Evolutionary conservation across 1,140 invertebrate species (phyloP).

Genomic region (Sarcophaga peregrina): DNA sequence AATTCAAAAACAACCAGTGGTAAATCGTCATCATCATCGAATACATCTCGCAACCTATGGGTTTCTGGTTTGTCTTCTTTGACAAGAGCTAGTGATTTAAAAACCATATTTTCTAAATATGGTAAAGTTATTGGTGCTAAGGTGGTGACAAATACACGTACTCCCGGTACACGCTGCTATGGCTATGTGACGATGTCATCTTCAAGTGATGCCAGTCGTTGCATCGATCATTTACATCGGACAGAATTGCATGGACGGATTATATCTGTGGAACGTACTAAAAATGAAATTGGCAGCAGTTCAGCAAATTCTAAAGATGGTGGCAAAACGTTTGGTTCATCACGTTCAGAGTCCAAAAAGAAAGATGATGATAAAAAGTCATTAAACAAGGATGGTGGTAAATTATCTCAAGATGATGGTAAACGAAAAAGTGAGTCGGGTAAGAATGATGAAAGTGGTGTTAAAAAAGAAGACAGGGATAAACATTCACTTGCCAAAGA

Average conservation of each 20-base stretch:
- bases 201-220: constrained; percentile 87
- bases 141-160: constrained; percentile 93
- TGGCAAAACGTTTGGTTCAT: constrained; percentile 28
- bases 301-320: constrained; percentile 47
- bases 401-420: constrained; percentile 45
- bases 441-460: constrained; percentile 46
- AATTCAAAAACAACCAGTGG: constrained; percentile 50
- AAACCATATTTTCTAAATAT: constrained; percentile 89
- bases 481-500: constrained; percentile 40
- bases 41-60: constrained; percentile 82
- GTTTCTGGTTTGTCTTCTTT: constrained; percentile 90
- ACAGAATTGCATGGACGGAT: constrained; percentile 92
- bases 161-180: constrained; percentile 90
- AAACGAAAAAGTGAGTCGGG: constrained; percentile 50
- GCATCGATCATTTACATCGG: constrained; percentile 88
- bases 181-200: constrained; percentile 95
- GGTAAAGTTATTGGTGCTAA: constrained; percentile 96
- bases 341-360: constrained; percentile 48
- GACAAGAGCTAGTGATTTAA: constrained; percentile 91
- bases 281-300: constrained; percentile 68
- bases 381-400: constrained; percentile 44
- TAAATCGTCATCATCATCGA: constrained; percentile 52
- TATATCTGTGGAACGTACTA: constrained; percentile 91
- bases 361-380: constrained; percentile 54
- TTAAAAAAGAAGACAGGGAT: constrained; percentile 44